Percentiles rank a stretch among this genome's conserved stretches.
These are phyloP conservation scores for Rugalucina vietnamica DNA, from an alignment of 2,888 invertebrate species.

Conservation along the genomic window DNA sequence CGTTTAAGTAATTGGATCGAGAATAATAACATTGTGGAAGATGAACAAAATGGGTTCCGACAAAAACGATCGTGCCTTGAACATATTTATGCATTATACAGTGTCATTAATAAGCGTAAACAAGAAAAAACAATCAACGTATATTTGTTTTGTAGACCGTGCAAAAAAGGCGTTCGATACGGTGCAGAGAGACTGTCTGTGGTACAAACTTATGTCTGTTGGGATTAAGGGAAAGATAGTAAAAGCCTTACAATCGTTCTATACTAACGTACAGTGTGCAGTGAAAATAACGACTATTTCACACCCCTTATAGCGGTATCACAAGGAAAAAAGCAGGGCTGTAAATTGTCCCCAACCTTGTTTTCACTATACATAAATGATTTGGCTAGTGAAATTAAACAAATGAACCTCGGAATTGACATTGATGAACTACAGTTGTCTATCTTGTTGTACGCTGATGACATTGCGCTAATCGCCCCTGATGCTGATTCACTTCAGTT, in stretches of 20 bases:
- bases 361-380: conserved; percentile 8
- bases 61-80: too few species aligned
- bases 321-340: not conserved
- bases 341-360: not conserved
- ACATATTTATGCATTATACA: too few species aligned
- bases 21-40: too few species aligned
- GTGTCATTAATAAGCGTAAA: too few species aligned
- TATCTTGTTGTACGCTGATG: not conserved
- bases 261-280: not conserved
- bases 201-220: conserved; percentile 6
- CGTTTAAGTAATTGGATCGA: too few species aligned
- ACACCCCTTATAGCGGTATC: not conserved
- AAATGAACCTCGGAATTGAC: not conserved
- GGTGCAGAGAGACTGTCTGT: not conserved
- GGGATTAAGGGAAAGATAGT: not conserved
- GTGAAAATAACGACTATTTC: not conserved
- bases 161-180: conserved; percentile 7
- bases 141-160: too few species aligned
- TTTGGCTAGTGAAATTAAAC: not conserved
- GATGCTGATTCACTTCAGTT: conserved; percentile 11
- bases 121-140: too few species aligned
- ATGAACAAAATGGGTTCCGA: too few species aligned
- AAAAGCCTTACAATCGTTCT: not conserved
- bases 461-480: conserved; percentile 16
- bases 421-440: not conserved